These are phyloP conservation scores for Macaria notata DNA, from an alignment of 2,888 invertebrate species.

Conservation along the genomic window DNA sequence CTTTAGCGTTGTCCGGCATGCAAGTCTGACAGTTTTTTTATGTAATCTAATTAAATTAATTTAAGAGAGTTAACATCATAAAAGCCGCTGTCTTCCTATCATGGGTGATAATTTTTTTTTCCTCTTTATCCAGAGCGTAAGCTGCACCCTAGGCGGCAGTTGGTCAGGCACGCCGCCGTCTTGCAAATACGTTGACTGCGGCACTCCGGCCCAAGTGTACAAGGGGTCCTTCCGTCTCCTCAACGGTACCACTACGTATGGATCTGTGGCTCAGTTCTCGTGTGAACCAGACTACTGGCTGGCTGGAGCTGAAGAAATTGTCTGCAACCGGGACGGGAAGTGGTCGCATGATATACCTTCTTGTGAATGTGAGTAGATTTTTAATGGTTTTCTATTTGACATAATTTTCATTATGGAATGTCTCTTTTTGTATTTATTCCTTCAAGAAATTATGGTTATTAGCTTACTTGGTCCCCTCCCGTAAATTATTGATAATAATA, in stretches of 20 bases:
- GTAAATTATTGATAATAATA: no score
- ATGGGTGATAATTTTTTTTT: no score
- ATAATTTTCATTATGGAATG: no score
- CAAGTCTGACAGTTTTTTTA: no score
- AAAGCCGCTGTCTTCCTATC: no score
- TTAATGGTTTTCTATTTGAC: no score
- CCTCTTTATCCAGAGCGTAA: constrained; percentile 82
- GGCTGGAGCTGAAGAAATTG: constrained; percentile 86
- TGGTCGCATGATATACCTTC: constrained; percentile 93
- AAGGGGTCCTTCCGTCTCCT: constrained; percentile 87
- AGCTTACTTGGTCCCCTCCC: no score
- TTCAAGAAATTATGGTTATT: no score
- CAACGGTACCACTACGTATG: constrained; percentile 91
- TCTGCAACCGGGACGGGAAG: constrained; percentile 91
- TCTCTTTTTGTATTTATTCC: no score
- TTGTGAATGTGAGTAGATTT: constrained; percentile 87
- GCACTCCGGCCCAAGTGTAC: constrained; percentile 90
- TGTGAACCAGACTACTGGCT: constrained; percentile 94
- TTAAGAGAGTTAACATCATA: no score
- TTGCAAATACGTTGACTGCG: constrained; percentile 94
- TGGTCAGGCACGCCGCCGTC: constrained; percentile 91
- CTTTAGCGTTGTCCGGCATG: no score
- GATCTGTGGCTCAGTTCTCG: constrained; percentile 89
- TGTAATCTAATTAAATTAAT: no score
- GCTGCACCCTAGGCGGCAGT: constrained; percentile 92